These are phyloP conservation scores for Pelodiscus sinensis DNA, from an alignment of 2,113 vertebrate species.

Conservation along the genomic window DNA sequence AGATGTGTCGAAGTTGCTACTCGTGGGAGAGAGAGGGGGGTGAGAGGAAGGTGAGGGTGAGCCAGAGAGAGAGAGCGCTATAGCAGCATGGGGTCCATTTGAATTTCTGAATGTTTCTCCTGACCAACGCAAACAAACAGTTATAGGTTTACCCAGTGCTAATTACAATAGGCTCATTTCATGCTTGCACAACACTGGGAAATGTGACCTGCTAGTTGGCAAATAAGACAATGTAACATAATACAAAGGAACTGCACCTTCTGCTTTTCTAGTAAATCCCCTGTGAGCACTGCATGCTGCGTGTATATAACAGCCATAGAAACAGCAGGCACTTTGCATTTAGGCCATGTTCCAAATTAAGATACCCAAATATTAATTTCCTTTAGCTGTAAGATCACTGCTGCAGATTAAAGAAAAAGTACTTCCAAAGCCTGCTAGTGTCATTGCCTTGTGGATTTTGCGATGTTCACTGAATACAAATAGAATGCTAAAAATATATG, in stretches of 20 bases:
- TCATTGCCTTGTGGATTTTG: not conserved
- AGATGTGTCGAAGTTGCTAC: too few relatives aligned
- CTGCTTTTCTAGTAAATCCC: not conserved
- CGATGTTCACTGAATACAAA: not conserved
- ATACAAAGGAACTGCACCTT: not conserved
- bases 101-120: accelerated
- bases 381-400: not conserved
- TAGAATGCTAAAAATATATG: too few relatives aligned
- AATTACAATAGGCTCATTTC: not conserved
- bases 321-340: not conserved
- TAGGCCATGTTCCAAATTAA: accelerated
- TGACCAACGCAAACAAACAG: accelerated
- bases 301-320: not conserved
- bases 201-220: not conserved
- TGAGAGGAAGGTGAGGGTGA: accelerated
- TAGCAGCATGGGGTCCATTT: not conserved
- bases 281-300: accelerated
- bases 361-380: not conserved
- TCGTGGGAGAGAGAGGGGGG: too few relatives aligned
- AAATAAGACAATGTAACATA: not conserved
- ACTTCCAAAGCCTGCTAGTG: not conserved
- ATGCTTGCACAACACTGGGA: not conserved
- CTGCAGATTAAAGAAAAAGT: not conserved
- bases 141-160: not conserved
- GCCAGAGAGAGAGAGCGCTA: too few relatives aligned